Conservation (phyloP, 2,113 vertebrate species). For the Myotis davidii region DNA sequence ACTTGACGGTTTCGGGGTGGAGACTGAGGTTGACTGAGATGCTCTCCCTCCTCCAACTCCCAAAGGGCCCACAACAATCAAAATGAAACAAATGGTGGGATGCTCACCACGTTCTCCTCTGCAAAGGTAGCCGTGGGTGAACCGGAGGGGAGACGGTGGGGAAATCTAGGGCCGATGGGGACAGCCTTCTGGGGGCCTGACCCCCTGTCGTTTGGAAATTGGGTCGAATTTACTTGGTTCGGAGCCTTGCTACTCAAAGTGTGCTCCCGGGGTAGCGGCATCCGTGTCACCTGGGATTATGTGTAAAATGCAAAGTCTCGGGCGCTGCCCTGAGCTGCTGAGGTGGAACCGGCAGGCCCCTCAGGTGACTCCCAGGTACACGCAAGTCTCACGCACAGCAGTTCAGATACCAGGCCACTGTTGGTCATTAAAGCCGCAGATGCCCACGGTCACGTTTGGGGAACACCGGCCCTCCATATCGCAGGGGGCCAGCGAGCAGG, state of each 20-base stretch:
- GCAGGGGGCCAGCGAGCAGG: not conserved
- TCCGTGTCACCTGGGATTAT: rapidly evolving
- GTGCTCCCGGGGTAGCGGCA: not conserved
- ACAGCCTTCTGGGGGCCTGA: not conserved
- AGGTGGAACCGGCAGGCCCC: not conserved
- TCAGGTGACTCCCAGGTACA: not conserved
- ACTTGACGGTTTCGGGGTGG: not conserved
- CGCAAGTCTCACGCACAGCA: not conserved
- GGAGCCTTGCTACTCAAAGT: not conserved
- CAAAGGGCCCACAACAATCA: slow-evolving; percentile 35
- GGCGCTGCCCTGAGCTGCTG: not conserved
- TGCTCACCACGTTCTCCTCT: slow-evolving; percentile 40
- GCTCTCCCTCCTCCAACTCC: not conserved
- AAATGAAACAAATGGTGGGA: slow-evolving; percentile 54
- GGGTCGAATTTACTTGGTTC: not conserved
- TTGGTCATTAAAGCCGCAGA: not conserved
- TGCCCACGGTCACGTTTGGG: not conserved
- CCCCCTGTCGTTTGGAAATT: not conserved
- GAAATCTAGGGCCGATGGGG: not conserved
- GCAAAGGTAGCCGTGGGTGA: not conserved
- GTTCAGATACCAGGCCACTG: not conserved
- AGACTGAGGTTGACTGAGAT: not conserved
- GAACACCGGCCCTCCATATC: not conserved
- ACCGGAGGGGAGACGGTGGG: not conserved
- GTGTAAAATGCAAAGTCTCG: not conserved